phyloP scores from a whole-genome alignment of 2,888 invertebrate species.

The Plagodis dolabraria region DNA sequence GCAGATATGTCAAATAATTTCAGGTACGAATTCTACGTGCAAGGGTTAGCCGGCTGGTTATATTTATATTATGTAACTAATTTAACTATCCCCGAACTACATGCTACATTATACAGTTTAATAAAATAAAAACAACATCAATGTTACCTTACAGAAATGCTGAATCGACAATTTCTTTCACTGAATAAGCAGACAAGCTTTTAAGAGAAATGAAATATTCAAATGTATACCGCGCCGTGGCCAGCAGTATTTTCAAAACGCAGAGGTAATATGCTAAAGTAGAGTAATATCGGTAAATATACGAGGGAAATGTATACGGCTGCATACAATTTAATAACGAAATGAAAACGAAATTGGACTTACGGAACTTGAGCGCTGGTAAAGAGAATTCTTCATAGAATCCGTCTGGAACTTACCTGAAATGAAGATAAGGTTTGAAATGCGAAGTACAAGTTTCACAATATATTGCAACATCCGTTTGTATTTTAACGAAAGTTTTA shows the following conservation, averaged over 20 bases:
- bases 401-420: conserved; percentile 41
- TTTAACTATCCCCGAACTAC: too few relatives aligned
- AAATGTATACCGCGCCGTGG: conserved; percentile 42
- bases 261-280: conserved; percentile 57
- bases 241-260: conserved; percentile 44
- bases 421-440: conserved; percentile 30
- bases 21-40: too few relatives aligned
- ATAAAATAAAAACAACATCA: neutral
- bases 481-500: too few relatives aligned
- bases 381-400: conserved; percentile 22
- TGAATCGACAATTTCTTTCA: conserved; percentile 3
- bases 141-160: conserved; percentile 8
- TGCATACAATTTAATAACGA: conserved; percentile 56
- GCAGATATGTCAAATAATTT: too few relatives aligned
- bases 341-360: conserved; percentile 51
- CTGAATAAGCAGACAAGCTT: conserved; percentile 26
- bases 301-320: conserved; percentile 38
- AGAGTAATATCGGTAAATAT: conserved; percentile 54
- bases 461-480: neutral
- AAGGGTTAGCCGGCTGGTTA: too few relatives aligned
- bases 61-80: too few relatives aligned
- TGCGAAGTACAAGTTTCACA: conserved; percentile 2
- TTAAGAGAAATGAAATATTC: conserved; percentile 29
- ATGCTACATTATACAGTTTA: too few relatives aligned
- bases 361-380: conserved; percentile 28